Percentiles rank a stretch among this genome's conserved stretches.
phyloP scores from a whole-genome alignment of 2,888 invertebrate genomes.

The Galeruca laticollis region DNA sequence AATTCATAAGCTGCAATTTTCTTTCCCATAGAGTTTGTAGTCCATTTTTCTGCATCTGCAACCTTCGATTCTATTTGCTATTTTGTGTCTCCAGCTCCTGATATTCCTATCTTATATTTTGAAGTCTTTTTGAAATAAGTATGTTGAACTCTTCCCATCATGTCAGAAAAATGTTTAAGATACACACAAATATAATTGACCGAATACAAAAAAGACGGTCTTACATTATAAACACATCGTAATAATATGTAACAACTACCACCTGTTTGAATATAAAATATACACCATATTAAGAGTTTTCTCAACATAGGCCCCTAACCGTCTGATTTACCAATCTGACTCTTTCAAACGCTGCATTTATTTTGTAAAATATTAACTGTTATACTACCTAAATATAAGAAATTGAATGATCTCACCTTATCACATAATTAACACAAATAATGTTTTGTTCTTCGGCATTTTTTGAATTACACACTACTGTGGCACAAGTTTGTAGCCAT shows the following conservation, averaged over 20 bases:
- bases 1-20: no score
- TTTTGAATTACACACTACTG: constrained; percentile 94
- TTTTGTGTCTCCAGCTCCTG: constrained; percentile 1
- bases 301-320: no score
- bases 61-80: background rate
- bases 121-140: background rate
- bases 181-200: no score
- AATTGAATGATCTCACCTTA: constrained; percentile 76
- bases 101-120: background rate
- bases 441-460: constrained; percentile 97
- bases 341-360: background rate
- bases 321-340: background rate
- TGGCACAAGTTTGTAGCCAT: constrained; percentile 97
- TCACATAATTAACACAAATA: constrained; percentile 96
- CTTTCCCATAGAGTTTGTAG: no score
- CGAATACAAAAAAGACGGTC: no score
- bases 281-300: no score
- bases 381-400: background rate
- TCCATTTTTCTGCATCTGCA: background rate
- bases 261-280: no score
- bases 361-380: background rate
- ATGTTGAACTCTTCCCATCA: no score
- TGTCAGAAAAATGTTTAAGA: no score
- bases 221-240: no score
- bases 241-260: no score